Base-by-base conservation (phyloP, 2,113 vertebrate genomes). In the Lamprologus ornatipinnis region DNA sequence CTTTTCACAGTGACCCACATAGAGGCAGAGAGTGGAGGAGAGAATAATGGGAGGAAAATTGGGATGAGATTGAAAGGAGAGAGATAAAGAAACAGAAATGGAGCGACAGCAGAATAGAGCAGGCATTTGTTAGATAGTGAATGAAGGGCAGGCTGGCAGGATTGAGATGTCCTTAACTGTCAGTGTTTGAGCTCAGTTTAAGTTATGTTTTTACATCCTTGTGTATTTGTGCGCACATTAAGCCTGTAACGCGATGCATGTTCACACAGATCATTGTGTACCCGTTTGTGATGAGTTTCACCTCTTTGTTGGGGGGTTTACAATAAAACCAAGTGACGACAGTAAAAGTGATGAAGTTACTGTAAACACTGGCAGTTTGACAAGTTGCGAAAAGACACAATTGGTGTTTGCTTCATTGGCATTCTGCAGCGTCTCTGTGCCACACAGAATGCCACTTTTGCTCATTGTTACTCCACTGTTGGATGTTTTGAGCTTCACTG, bases 1-100 rank as follows among this genome's bases (percentile, higher is more conserved):
- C 55, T 81, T 92, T 84, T 93, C 87, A 87, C 86, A 75, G 68
- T 93, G 92, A 94, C 94, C 93, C 89, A 93, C 42, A 93, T 93
- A 91, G 63, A 89, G 79, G 5, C 47, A 70, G 75, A 70, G 68
- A 82, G 45, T 17, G 63, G 31, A 8, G 33, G 19, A 54, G 82
- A 79, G 55, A 55, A 79, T 37, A n/a, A 85, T 19, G 70, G 75
- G 79, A 91, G 63, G 79, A 88, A 88, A 83, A 90, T 80, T 63
- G 73, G 54, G 35, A 85, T 65, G 79, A 90, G 82, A 91, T 75
- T 87, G 65, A 87, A 84, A 86, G 79, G 82, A 70, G 82, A 35
- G 80, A 60, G 75, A 82, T 65, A 47, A 87, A 83, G 79, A 85
- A 80, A 28, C n/a, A 10, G 83, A 83, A 79, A 58, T 83, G 70